These are phyloP conservation scores for Octomys mimax DNA, from an alignment of 2,797 vertebrate species.

Conservation along the genomic window DNA sequence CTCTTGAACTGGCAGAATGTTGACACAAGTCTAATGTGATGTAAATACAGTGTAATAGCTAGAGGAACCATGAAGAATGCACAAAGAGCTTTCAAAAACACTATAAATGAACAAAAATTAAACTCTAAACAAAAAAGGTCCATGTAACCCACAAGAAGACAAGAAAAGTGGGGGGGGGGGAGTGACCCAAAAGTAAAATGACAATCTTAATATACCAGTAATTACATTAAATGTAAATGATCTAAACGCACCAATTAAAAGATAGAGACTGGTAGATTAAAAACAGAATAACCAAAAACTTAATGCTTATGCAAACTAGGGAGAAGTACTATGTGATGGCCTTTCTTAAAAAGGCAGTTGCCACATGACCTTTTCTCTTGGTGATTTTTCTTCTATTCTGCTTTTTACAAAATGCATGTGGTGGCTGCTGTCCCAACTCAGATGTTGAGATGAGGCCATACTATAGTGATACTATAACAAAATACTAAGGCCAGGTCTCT, in stretches of 20 bases:
- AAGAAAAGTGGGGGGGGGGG: neutral
- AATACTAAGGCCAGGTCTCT: neutral
- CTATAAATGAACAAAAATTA: slow-evolving; percentile 33
- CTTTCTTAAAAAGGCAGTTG: slow-evolving; percentile 32
- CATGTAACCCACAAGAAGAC: neutral
- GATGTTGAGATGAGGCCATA: neutral
- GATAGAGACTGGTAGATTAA: neutral
- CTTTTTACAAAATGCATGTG: neutral
- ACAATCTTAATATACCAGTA: slow-evolving; percentile 27
- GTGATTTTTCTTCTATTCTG: neutral
- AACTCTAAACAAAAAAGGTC: slow-evolving; percentile 49
- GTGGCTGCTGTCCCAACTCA: neutral
- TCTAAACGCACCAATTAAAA: slow-evolving; percentile 58
- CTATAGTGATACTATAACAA: neutral
- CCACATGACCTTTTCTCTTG: neutral
- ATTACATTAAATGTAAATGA: slow-evolving; percentile 72
- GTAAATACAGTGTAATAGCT: neutral
- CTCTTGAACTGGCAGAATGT: slow-evolving; percentile 36
- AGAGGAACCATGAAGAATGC: slow-evolving; percentile 12
- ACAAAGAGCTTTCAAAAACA: slow-evolving; percentile 1
- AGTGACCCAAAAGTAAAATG: slow-evolving; percentile 24
- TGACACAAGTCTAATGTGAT: slow-evolving; percentile 26
- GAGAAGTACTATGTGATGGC: neutral
- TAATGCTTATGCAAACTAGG: neutral
- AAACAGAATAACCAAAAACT: neutral